These are phyloP conservation scores for Fistularia commersonii DNA, from an alignment of 2,797 vertebrate genomes.

Conservation along the genomic window DNA sequence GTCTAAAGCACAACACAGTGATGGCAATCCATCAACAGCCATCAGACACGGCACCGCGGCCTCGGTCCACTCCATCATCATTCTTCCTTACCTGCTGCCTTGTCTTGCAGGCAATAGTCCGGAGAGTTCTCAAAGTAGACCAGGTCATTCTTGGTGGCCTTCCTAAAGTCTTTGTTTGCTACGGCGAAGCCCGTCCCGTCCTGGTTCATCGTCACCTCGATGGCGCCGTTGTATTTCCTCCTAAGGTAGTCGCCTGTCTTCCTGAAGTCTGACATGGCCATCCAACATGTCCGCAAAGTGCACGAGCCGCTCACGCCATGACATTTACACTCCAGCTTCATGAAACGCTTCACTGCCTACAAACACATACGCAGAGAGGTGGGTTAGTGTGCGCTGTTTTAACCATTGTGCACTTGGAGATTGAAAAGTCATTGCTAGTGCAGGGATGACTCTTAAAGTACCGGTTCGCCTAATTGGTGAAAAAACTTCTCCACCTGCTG, in stretches of 20 bases:
- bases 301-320: constrained; percentile 97
- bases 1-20: constrained; percentile 55
- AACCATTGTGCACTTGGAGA: not conserved
- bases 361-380: constrained; percentile 7
- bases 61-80: not conserved
- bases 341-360: constrained; percentile 96
- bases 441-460: no score
- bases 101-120: constrained; percentile 96
- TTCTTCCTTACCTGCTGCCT: constrained; percentile 85
- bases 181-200: constrained; percentile 93
- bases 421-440: no score
- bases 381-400: not conserved
- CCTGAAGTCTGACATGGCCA: constrained; percentile 96
- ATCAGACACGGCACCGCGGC: constrained; percentile 39
- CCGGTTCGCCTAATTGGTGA: no score
- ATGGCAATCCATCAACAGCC: constrained; percentile 61
- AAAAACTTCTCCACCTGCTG: no score
- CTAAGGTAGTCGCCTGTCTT: constrained; percentile 94
- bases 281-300: constrained; percentile 95
- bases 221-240: constrained; percentile 92
- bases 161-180: constrained; percentile 86
- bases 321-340: constrained; percentile 98
- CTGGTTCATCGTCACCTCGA: constrained; percentile 97
- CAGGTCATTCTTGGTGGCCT: constrained; percentile 88
- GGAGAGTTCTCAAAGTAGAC: constrained; percentile 99